These are phyloP conservation scores for Noctua janthe DNA, from an alignment of 2,888 invertebrate genomes.

Conservation along the genomic window DNA sequence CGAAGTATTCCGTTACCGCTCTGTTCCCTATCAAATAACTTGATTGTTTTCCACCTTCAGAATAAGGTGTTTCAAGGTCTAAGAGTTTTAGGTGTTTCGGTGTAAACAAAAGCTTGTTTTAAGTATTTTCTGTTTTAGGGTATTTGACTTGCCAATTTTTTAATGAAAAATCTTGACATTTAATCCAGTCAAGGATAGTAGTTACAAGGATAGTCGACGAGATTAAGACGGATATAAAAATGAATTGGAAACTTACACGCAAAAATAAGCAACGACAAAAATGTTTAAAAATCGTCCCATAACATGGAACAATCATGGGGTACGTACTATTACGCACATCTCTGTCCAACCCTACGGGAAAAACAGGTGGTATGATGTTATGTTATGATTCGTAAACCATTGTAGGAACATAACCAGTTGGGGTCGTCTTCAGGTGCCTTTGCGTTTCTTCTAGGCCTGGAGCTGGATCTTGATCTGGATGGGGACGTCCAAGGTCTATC, in stretches of 20 bases:
- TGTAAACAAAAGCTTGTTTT: neutral
- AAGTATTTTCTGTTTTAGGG: neutral
- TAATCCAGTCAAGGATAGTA: neutral
- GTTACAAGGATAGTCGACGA: neutral
- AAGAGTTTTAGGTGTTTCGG: neutral
- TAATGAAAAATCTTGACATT: neutral
- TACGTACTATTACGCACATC: neutral
- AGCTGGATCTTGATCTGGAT: too few species aligned
- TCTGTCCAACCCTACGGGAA: neutral
- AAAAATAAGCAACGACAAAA: neutral
- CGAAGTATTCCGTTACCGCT: slow-evolving; percentile 41
- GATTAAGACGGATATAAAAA: neutral
- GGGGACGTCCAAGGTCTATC: too few species aligned
- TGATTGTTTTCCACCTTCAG: slow-evolving; percentile 48
- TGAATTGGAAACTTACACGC: neutral
- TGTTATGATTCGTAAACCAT: neutral
- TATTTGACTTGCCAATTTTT: neutral
- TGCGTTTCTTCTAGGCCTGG: too few species aligned
- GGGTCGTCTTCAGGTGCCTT: too few species aligned
- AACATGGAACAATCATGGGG: neutral
- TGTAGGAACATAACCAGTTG: too few species aligned
- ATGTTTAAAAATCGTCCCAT: neutral
- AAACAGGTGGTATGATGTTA: neutral
- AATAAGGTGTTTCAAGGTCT: slow-evolving; percentile 35
- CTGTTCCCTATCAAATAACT: slow-evolving; percentile 45